Conservation (phyloP, 2,797 vertebrate genomes). For the Pristis pectinata region DNA sequence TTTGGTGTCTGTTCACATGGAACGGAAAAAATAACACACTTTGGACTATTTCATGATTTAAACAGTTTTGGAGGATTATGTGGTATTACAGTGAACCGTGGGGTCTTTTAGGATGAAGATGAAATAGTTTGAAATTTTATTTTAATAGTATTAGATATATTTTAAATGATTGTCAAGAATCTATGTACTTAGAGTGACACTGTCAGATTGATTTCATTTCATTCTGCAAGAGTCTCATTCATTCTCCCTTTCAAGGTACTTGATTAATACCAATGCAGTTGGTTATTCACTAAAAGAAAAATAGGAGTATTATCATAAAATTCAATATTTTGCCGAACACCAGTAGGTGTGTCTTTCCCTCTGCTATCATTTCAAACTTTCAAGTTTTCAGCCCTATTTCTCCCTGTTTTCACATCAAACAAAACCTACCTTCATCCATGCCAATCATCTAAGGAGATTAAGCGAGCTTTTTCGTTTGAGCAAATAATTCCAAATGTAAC, state of each 20-base stretch:
- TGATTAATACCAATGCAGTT: no score
- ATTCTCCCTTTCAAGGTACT: background rate
- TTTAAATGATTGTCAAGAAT: background rate
- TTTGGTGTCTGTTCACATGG: background rate
- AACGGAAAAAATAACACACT: background rate
- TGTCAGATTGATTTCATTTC: background rate
- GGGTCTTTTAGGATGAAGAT: background rate
- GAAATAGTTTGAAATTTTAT: background rate
- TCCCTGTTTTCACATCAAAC: background rate
- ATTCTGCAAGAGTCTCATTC: background rate
- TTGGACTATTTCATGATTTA: background rate
- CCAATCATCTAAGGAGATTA: background rate
- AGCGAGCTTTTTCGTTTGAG: background rate
- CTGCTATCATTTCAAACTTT: background rate
- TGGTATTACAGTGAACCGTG: background rate
- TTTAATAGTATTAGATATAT: background rate
- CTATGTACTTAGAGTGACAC: background rate
- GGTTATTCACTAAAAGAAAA: background rate
- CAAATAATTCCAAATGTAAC: background rate
- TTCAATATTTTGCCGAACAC: conserved; percentile 11
- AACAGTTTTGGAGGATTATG: background rate
- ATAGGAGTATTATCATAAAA: background rate
- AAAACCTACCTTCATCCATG: background rate
- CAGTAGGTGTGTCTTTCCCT: background rate
- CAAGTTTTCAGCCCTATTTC: background rate